Percentiles rank a stretch among this genome's conserved stretches.
phyloP scores from a whole-genome alignment of 2,888 invertebrate genomes.

The Dilophus febrilis region DNA sequence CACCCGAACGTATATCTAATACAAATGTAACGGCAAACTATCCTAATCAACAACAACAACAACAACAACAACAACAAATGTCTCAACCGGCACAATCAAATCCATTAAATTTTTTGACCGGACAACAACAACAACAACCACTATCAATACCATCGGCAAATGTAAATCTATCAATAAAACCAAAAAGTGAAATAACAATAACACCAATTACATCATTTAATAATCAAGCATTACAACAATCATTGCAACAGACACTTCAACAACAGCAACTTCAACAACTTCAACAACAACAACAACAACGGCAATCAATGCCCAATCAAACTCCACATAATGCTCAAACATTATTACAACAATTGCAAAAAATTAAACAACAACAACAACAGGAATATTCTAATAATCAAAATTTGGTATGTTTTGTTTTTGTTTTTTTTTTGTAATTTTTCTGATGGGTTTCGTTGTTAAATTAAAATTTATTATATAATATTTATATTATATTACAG shows the following conservation, averaged over 20 bases:
- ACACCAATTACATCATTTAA: constrained; percentile 25
- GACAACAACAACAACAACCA: background rate
- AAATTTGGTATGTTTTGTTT: constrained; percentile 2
- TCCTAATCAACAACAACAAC: background rate
- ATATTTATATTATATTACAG: background rate
- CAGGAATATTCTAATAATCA: constrained; percentile 9
- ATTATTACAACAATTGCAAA: background rate
- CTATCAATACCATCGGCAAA: constrained; percentile 7
- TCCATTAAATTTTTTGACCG: background rate
- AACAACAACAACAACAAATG: background rate
- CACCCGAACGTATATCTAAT: constrained; percentile 17
- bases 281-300: constrained; percentile 8
- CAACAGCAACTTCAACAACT: constrained; percentile 12
- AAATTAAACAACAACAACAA: constrained; percentile 5
- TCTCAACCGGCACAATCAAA: no score
- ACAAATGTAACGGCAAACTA: background rate
- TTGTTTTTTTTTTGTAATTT: background rate
- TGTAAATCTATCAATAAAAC: constrained; percentile 26
- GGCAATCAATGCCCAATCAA: background rate
- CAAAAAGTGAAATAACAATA: constrained; percentile 42
- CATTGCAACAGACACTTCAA: constrained; percentile 10
- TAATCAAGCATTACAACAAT: background rate
- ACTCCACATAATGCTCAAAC: background rate
- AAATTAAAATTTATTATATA: background rate
- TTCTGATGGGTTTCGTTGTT: background rate